Evolutionary conservation across 2,797 vertebrate species (phyloP), one percentile per base, ranked within the genome.

Genomic region (Synanceia verrucosa): DNA sequence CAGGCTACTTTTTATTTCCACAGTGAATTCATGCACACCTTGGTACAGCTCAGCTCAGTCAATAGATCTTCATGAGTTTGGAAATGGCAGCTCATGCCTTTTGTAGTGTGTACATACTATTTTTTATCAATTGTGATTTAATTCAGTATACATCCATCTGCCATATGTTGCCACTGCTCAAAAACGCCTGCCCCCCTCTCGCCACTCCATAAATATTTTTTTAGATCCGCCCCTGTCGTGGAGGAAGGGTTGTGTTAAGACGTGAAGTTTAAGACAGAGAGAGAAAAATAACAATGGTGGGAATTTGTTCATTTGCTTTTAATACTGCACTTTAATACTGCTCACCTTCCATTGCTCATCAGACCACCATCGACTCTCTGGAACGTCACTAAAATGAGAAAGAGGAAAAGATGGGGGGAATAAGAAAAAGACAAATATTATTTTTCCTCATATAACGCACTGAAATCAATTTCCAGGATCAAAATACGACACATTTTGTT

Each of bases 281-380:
- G 10, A 62, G 23, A 62, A 19, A 64, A 36, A 68, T 33, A 47
- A 52, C 57, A 52, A 53, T 21, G 31, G 50, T 1, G 5, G 33
- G 10, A 67, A 16, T 43, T 52, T 11, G 8, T n/a, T 41, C 4
- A 18, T 48, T 72, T 62, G 12, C 41, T 36, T 28, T 9, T 24
- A 14, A 52, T 29, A 50, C 34, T 65, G 37, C 21, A 33, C 14
- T 55, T 0, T 13, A 61, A 37, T 58, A 62, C 19, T 66, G 70
- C 46, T 93, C 87, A 99, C 98, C 97, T 99, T 93, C 98, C 98
- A 67, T 99, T 99, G 95, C 96, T 98, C 97, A 99, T 98, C 93
- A 99, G 92, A 89, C 97, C 98, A 76, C 97, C 97, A 70, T 99
- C 98, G 53, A 97, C 98, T 93, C 97, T 96, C 92, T 99, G 98